Percentiles rank a stretch among this genome's conserved stretches.
These are phyloP conservation scores for Miichthys miiuy DNA, from an alignment of 2,797 vertebrate genomes.

Conservation along the genomic window DNA sequence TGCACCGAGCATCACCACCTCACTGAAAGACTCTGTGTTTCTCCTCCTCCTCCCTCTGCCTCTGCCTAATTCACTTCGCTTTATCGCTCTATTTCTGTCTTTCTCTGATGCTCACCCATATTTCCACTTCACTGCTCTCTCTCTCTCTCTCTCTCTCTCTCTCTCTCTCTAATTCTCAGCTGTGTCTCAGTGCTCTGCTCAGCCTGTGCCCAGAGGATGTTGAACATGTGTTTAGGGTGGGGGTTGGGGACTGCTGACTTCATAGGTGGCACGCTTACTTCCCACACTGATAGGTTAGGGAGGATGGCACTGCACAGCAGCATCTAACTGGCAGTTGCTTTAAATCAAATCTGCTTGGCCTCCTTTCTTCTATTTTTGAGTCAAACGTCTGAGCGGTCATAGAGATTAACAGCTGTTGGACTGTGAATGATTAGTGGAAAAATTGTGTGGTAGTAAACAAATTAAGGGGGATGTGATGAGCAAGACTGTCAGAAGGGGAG, in stretches of 20 bases:
- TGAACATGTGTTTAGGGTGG: conserved; percentile 82
- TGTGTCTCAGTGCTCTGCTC: conserved; percentile 70
- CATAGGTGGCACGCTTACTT: conserved; percentile 77
- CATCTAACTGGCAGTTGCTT: conserved; percentile 16
- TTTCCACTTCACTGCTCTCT: conserved; percentile 77
- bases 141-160: conserved; percentile 52
- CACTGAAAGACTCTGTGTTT: conserved; percentile 37
- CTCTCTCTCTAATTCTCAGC: conserved; percentile 66
- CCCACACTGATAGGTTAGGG: conserved; percentile 62
- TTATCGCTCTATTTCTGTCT: conserved; percentile 83
- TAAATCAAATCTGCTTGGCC: conserved; percentile 28
- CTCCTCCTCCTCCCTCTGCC: conserved; percentile 41
- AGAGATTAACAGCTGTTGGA: conserved; percentile 24
- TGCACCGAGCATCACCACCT: conserved; percentile 48
- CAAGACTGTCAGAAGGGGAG: neutral
- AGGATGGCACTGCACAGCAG: conserved; percentile 27
- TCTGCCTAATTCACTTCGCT: conserved; percentile 71
- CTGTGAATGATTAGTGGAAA: neutral
- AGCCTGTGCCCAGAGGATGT: conserved; percentile 78
- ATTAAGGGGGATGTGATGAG: conserved; percentile 3
- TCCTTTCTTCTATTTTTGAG: conserved; percentile 34
- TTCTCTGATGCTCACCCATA: conserved; percentile 77
- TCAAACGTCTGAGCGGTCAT: conserved; percentile 3
- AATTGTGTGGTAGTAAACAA: conserved; percentile 6
- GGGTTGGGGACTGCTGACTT: conserved; percentile 78